A percentile compares a stretch with the other conserved stretches of the same genome.
phyloP scores from a whole-genome alignment of 2,113 vertebrate species.

The Fulmarus glacialis region DNA sequence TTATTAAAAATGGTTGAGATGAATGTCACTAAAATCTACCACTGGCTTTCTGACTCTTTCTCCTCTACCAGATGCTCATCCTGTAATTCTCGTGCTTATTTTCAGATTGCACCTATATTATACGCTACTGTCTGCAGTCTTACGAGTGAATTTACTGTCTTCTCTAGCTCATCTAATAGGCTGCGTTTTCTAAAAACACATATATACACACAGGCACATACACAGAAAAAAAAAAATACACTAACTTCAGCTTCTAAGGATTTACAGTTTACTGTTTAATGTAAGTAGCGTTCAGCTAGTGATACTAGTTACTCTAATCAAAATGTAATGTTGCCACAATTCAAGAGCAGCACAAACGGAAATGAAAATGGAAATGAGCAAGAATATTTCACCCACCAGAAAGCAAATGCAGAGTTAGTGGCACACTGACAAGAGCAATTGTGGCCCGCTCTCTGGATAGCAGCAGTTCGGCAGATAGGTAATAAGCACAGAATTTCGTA shows the following conservation, averaged over 20 bases:
- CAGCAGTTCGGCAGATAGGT: not conserved
- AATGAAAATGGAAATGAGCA: not conserved
- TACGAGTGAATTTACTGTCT: not conserved
- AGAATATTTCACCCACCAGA: not conserved
- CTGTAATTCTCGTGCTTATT: not conserved
- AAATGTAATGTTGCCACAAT: not conserved
- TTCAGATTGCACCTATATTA: not conserved
- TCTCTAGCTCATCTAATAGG: not conserved
- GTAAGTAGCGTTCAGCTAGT: not conserved
- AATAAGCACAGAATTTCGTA: not conserved
- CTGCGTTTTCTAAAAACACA: not conserved
- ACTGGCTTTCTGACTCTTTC: not conserved
- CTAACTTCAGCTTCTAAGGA: not conserved
- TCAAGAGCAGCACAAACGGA: not conserved
- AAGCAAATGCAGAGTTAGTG: not conserved
- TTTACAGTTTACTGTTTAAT: not conserved
- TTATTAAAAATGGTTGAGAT: not conserved
- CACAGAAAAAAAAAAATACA: not conserved
- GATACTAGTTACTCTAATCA: constrained; percentile 6
- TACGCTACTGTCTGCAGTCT: not conserved
- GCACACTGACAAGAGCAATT: not conserved
- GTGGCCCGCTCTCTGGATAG: not conserved
- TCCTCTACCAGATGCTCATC: not conserved
- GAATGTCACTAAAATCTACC: not conserved
- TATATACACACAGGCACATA: not conserved